Base-by-base conservation (phyloP, 2,888 invertebrate species). In the Oligia latruncula region DNA sequence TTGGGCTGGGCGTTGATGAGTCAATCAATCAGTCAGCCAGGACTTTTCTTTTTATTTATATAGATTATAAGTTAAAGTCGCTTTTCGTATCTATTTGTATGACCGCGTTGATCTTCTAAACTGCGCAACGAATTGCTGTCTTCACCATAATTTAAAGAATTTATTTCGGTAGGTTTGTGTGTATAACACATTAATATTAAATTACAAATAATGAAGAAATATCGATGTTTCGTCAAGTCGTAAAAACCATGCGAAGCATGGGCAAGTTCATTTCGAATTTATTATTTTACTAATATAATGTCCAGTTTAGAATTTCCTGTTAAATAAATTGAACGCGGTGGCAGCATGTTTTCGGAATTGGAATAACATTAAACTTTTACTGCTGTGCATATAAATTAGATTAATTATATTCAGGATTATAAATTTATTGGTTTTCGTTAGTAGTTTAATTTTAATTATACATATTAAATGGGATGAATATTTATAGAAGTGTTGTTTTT, bases 381-480 rank as follows among this genome's bases (percentile, higher is more conserved):
- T 72, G 70, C 43, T 71, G 67, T 73, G 79, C 70, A 82, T 87
- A 70, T 72, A 79, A 80, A 88, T 84, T 78, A 84, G 73, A 86
- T 84, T 82, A 89, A 87, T 86, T 83, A 70, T 70, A 49, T 71
- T 43, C 55, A 43, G 71, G 9, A 67, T 85, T 86, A 80, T 67
- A 29, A 72, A 77, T 82, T 81, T 82, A 87, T 82, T 77, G 79
- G 72, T 70, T 84, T 85, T 76, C 72, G 65, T 80, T 74, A 55
- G 67, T 70, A 71, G 62, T 46, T 55, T 49, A 58, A 40, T 40
- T 40, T 40, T 40, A 5, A 40, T 5, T 40, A 40, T 71, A 71
- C 65, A 67, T 78, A 71, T 49, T 78, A 55, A 71, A 78, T 71
- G 17, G 17, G 11, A 75, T 68, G 17, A 29, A 68, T 77, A 71